Percentiles rank a stretch among this genome's conserved stretches.
These are phyloP conservation scores for Pelobates fuscus DNA, from an alignment of 2,113 vertebrate genomes.

Conservation along the genomic window DNA sequence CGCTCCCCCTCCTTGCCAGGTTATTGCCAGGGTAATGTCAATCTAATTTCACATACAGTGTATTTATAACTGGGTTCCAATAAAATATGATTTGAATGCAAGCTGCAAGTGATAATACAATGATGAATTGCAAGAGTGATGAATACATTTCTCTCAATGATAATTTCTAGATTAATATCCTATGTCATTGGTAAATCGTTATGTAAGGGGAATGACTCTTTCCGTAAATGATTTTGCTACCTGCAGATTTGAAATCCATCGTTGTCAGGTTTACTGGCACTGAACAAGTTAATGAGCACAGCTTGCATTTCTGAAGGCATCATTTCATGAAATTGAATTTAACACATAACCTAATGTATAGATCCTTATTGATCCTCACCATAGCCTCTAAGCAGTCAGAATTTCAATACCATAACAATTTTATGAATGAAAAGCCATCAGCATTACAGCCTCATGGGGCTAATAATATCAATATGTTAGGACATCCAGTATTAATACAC, in stretches of 20 bases:
- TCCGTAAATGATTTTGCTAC: not conserved
- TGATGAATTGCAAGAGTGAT: slow-evolving; percentile 16
- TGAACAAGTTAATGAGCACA: slow-evolving; percentile 24
- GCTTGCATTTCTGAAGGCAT: not conserved
- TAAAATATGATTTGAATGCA: slow-evolving; percentile 9
- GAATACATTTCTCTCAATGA: not conserved
- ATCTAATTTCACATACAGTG: not conserved
- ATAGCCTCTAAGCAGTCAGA: slow-evolving; percentile 16
- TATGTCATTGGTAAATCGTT: not conserved
- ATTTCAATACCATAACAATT: slow-evolving; percentile 30
- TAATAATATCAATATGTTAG: slow-evolving; percentile 15
- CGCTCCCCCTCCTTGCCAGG: too few species aligned
- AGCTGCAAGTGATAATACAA: not conserved
- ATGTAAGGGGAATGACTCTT: not conserved
- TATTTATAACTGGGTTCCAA: not conserved
- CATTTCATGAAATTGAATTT: slow-evolving; percentile 19
- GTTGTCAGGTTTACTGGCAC: not conserved
- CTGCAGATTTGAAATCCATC: not conserved
- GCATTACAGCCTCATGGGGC: not conserved
- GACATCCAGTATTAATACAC: slow-evolving; percentile 10
- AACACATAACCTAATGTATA: slow-evolving; percentile 27
- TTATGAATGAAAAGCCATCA: slow-evolving; percentile 41
- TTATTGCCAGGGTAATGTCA: too few species aligned
- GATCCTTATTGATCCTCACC: slow-evolving; percentile 31
- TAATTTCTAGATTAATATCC: not conserved